Base-by-base conservation (phyloP, 2,113 vertebrate genomes). In the Canis aureus region DNA sequence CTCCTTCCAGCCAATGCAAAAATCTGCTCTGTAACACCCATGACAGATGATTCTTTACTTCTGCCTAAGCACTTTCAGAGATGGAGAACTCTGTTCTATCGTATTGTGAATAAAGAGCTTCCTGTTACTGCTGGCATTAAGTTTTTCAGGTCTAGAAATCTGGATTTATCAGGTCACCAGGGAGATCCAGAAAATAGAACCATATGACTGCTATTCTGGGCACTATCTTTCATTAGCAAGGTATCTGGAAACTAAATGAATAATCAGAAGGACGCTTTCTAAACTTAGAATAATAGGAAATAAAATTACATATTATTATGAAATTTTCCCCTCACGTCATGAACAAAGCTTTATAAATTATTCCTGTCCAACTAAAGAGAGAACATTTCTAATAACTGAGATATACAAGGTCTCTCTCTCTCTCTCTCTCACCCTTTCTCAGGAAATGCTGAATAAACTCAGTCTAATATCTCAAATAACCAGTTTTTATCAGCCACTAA, bases 251-350 rank as follows among this genome's bases (percentile, higher is more conserved):
- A 88, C 73, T 67, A 91, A 97, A 89, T 87, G 78, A 96, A 89
- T 97, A 97, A 97, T 95, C 35, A 95, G 85, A 92, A 95, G 64
- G 89, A 97, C 97, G 73, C 60, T 76, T 95, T 93, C 96, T 98
- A 97, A 96, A 97, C 60, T 95, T 96, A 94, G 90, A 89, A 94
- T 93, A 96, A 95, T 83, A 96, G 86, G 95, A 98, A 97, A 98
- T 89, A 97, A 91, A 97, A 97, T 98, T 97, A 96, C 1, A 89
- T 53, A 81, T 82, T 90, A 97, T 95, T 93, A 97, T 94, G 62
- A 88, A 93, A 93, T 20, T 94, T 95, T 73, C 66, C 57, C 74
- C 89, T 89, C 89, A 83, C 91, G 86, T 95, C 97, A 97, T 96
- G 89, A 96, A 96, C 94, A 95, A 96, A 96, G 57, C 49, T 64